Base-by-base conservation (phyloP, 2,888 invertebrate species). In the Dolichomitus sp. region DNA sequence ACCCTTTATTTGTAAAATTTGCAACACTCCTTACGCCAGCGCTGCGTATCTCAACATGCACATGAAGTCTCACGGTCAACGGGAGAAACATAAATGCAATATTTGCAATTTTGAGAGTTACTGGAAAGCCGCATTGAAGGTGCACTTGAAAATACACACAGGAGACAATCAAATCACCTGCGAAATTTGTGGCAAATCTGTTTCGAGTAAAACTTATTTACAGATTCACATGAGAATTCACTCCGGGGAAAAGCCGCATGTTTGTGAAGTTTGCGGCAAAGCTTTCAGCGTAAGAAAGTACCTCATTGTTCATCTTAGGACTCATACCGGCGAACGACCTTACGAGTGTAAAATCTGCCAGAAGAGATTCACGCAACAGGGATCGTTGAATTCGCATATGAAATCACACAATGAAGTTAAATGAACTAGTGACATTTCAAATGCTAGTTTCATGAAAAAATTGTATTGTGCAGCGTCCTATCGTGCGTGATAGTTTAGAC, bases 1-100 rank as follows among this genome's bases (percentile, higher is more conserved):
- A 73, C 92, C 94, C 4, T 94, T 92, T 52, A 89, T 93, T 0
- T 95, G 95, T 84, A 90, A 91, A 7, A 90, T 94, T 0, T 95
- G 95, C 72, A 94, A 94, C 0, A 93, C 94, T 5, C 90, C 94
- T 0, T 95, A 95, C 74, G 93, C 95, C 0, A 95, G 95, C 0
- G 94, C 95, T 12, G 94, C 95, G 40, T 91, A 95, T 14, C 89
- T 95, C 0, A 94, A 94, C 63, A 94, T 95, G 81, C 95, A 95
- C 88, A 89, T 95, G 86, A 95, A 95, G 6, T 94, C 95, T 0
- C 95, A 94, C 65, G 86, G 88, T 11, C 84, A 91, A 17, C 84
- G 90, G 0, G 90, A 91, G 52, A 92, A 90, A 54, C 87, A n/a
- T 69, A 91, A 92, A 11, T 94, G 94, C 69, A 91, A 90, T n/a